Percentiles rank a stretch among this genome's conserved stretches.
Evolutionary conservation across 2,113 vertebrate species (phyloP).

Genomic region (Leucopternis melanops): DNA sequence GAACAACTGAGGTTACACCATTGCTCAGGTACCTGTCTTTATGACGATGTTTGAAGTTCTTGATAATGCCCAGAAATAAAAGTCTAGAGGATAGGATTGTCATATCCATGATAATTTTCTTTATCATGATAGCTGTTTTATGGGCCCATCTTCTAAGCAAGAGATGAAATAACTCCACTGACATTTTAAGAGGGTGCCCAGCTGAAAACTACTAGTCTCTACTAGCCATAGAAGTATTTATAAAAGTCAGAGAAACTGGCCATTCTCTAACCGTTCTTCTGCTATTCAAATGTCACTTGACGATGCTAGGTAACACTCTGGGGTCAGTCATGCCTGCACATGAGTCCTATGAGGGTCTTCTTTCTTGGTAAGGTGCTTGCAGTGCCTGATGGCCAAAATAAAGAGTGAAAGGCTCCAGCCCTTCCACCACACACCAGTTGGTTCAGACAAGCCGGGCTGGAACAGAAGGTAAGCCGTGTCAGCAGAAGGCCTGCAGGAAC

Average conservation of each 20-base stretch:
- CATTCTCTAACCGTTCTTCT: background rate
- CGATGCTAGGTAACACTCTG: background rate
- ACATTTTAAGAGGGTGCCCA: background rate
- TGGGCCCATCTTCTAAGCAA: background rate
- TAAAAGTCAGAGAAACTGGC: background rate
- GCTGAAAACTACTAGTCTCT: background rate
- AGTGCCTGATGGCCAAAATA: background rate
- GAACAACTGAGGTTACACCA: background rate
- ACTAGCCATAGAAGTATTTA: background rate
- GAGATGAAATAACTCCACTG: background rate
- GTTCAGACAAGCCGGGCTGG: background rate
- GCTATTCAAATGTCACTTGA: background rate
- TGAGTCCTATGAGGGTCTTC: background rate
- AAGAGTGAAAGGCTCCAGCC: background rate
- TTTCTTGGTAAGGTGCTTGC: background rate
- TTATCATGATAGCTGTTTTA: background rate
- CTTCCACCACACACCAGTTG: background rate
- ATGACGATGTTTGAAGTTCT: background rate
- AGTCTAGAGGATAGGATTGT: background rate
- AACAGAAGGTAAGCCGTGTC: background rate
- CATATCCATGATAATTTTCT: background rate
- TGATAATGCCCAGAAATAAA: background rate
- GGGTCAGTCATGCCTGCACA: background rate
- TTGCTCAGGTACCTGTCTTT: background rate
- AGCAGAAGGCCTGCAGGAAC: background rate